phyloP scores from a whole-genome alignment of 2,888 invertebrate species.

The Oeneis ivallda region DNA sequence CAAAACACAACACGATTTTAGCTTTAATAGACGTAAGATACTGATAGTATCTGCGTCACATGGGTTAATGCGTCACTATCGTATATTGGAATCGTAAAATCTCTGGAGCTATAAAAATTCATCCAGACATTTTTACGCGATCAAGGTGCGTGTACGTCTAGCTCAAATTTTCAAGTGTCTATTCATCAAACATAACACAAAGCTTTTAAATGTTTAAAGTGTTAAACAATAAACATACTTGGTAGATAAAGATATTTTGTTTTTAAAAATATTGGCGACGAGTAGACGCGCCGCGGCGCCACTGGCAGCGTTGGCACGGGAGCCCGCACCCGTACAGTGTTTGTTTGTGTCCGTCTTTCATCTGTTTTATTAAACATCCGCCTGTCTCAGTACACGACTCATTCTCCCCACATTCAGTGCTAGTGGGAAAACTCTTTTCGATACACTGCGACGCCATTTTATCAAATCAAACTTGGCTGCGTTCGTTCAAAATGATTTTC shows the following conservation, averaged over 20 bases:
- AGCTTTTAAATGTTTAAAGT: background rate
- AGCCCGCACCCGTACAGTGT: constrained; percentile 51
- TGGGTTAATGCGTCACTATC: constrained; percentile 32
- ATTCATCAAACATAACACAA: background rate
- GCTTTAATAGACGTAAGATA: constrained; percentile 16
- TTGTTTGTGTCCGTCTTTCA: constrained; percentile 76
- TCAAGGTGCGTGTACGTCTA: constrained; percentile 17
- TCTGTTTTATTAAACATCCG: constrained; percentile 76
- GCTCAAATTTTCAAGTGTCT: background rate
- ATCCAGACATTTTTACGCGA: constrained; percentile 31
- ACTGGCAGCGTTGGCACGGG: constrained; percentile 70
- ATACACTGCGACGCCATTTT: constrained; percentile 58
- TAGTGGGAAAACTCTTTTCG: constrained; percentile 54
- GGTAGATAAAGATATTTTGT: constrained; percentile 46
- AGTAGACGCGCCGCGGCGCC: constrained; percentile 64
- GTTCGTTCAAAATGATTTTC: constrained; percentile 52
- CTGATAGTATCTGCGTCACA: constrained; percentile 24
- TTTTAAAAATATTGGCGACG: constrained; percentile 64
- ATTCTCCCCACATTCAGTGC: constrained; percentile 67
- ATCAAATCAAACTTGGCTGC: constrained; percentile 35
- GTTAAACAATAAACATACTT: constrained; percentile 25
- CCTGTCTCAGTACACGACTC: constrained; percentile 71
- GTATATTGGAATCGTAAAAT: constrained; percentile 30
- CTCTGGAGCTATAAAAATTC: constrained; percentile 25
- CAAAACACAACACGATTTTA: constrained; percentile 14